These are phyloP conservation scores for Bos taurus DNA, from an alignment of 2,113 vertebrate genomes.

Conservation along the genomic window DNA sequence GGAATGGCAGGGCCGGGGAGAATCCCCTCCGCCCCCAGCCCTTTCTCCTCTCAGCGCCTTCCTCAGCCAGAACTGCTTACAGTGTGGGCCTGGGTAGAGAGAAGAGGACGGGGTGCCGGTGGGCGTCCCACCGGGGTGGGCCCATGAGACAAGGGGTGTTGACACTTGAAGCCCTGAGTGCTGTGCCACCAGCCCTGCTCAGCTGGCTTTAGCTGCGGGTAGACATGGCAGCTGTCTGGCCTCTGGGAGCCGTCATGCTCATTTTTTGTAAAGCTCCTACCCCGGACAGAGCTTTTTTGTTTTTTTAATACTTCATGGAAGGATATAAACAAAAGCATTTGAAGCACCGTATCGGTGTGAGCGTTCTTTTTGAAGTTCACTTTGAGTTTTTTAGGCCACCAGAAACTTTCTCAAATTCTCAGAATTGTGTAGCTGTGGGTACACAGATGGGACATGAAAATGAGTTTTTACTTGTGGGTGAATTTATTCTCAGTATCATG, in stretches of 20 bases:
- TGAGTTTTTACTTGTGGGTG: not conserved
- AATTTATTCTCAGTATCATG: not conserved
- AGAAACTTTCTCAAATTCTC: not conserved
- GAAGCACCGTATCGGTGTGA: not conserved
- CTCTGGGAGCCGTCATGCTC: too few species aligned
- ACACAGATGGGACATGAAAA: not conserved
- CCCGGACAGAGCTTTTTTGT: not conserved
- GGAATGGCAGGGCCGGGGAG: too few species aligned
- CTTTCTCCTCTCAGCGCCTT: not conserved
- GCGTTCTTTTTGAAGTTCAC: not conserved
- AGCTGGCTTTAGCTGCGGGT: not conserved
- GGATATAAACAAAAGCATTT: not conserved
- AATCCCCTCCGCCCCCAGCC: not conserved
- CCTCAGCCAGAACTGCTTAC: not conserved
- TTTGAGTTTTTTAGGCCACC: not conserved
- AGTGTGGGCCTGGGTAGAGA: rapidly evolving
- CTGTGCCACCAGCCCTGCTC: rapidly evolving
- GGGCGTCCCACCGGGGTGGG: rapidly evolving
- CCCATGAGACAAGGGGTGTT: not conserved
- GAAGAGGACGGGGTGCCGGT: rapidly evolving
- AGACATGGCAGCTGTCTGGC: not conserved
- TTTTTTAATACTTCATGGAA: not conserved
- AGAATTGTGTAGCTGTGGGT: rapidly evolving
- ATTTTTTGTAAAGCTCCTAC: not conserved
- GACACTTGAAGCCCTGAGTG: rapidly evolving